Base-by-base conservation (phyloP, 2,888 invertebrate genomes). In the Sclerodermus sp. region DNA sequence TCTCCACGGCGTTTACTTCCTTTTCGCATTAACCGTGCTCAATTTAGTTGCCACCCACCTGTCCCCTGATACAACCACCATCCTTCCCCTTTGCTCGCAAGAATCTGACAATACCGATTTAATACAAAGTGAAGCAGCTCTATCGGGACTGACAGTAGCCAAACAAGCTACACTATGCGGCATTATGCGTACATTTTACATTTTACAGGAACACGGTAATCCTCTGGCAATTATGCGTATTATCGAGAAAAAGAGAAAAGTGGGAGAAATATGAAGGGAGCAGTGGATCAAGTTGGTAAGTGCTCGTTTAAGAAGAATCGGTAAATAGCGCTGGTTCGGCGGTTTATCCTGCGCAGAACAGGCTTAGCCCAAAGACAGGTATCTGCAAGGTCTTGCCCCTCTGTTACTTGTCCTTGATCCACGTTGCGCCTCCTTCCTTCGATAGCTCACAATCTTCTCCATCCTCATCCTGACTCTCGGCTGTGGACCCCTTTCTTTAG, bases 21-120 rank as follows among this genome's bases (percentile, higher is more conserved):
- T 67, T 60, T 58, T 64, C 60, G 39, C 57, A 64, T 66, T 66
- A 64, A 66, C 60, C 59, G 51, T 53, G 54, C 58, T 62, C 63
- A 63, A 67, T 66, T 69, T 66, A 60, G 49, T 49, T 17, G 34
- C 40, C 42, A 29, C 42, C 42, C 45, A 32, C 37, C 42, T 41
- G 13, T 29, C 43, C 37, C 23, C 23, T 23, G 23, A 23, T 23
- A 23, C 23, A n/a, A 23, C 23, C 23, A 23, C 34, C 13, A 3
- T 23, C 42, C 42, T 34, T 34, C 34, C 13, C 34, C 34, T n/a
- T n/a, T n/a, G 4, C 12, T n/a, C 34, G 34, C 34, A 12, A 34
- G 34, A 34, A 34, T 8, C 23, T 8, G 23, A 23, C 23, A 8
- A 23, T 23, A 23, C 23, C 23, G 8, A 23, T 23, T 23, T 23